These are phyloP conservation scores for Delichon dasypus DNA, from an alignment of 2,797 vertebrate genomes.

Conservation along the genomic window DNA sequence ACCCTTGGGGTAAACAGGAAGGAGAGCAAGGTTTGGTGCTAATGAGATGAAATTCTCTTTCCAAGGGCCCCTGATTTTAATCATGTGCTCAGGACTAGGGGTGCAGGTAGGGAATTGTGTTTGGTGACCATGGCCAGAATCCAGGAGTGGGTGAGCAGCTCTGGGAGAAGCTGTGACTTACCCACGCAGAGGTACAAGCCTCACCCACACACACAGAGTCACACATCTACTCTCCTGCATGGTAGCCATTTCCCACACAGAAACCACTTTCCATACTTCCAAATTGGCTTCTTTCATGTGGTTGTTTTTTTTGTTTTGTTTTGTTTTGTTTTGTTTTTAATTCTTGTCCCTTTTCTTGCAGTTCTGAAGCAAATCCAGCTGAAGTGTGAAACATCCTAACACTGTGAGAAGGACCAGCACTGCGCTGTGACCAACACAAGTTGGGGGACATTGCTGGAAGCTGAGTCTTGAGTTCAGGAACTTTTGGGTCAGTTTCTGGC, in stretches of 20 bases:
- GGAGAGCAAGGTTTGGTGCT: background rate
- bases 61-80: background rate
- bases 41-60: constrained; percentile 27
- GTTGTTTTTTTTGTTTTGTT: background rate
- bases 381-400: background rate
- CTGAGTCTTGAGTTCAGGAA: background rate
- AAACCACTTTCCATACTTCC: background rate
- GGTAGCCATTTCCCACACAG: background rate
- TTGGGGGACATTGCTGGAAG: background rate
- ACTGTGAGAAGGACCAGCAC: background rate
- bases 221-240: rapidly evolving
- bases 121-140: background rate
- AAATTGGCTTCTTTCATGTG: rapidly evolving
- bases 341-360: background rate
- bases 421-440: rapidly evolving
- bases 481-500: background rate
- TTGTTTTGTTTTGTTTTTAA: background rate
- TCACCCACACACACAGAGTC: background rate
- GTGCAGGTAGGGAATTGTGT: background rate
- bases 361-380: background rate
- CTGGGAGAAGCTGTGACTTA: background rate
- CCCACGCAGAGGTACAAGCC: rapidly evolving
- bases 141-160: background rate
- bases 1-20: constrained; percentile 8
- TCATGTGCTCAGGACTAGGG: background rate